phyloP scores from a whole-genome alignment of 2,113 vertebrate genomes.

The Bufo bufo region DNA sequence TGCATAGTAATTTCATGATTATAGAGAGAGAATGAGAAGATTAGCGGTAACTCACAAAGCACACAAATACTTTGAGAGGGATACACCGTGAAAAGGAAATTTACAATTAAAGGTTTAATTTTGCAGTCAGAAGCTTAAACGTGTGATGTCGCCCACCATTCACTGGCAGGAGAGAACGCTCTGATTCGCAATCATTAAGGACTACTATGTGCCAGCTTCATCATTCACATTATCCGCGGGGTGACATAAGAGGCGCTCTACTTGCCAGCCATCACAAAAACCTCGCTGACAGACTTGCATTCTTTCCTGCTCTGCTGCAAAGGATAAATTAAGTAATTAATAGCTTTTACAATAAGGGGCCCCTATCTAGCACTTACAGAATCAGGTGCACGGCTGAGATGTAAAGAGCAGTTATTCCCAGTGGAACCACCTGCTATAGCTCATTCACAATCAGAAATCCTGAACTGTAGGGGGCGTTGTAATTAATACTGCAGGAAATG shows the following conservation, averaged over 20 bases:
- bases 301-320: slow-evolving; percentile 63
- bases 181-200: slow-evolving; percentile 65
- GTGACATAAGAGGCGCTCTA: slow-evolving; percentile 63
- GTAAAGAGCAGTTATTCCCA: slow-evolving; percentile 62
- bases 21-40: background rate
- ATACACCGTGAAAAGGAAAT: background rate
- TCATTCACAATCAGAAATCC: background rate
- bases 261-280: slow-evolving; percentile 64
- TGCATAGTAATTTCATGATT: background rate
- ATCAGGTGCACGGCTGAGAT: slow-evolving; percentile 59
- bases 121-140: slow-evolving; percentile 16
- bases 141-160: slow-evolving; percentile 63
- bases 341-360: slow-evolving; percentile 69
- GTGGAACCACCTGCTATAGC: slow-evolving; percentile 20
- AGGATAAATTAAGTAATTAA: slow-evolving; percentile 74
- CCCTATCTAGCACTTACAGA: slow-evolving; percentile 71
- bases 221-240: slow-evolving; percentile 70
- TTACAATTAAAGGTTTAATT: background rate
- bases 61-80: background rate
- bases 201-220: slow-evolving; percentile 63
- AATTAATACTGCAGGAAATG: background rate
- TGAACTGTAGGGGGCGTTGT: too few relatives aligned
- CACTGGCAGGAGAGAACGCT: slow-evolving; percentile 62
- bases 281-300: slow-evolving; percentile 60
- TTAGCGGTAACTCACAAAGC: background rate